Base-by-base conservation (phyloP, 2,888 invertebrate species). In the Amiota minor region DNA sequence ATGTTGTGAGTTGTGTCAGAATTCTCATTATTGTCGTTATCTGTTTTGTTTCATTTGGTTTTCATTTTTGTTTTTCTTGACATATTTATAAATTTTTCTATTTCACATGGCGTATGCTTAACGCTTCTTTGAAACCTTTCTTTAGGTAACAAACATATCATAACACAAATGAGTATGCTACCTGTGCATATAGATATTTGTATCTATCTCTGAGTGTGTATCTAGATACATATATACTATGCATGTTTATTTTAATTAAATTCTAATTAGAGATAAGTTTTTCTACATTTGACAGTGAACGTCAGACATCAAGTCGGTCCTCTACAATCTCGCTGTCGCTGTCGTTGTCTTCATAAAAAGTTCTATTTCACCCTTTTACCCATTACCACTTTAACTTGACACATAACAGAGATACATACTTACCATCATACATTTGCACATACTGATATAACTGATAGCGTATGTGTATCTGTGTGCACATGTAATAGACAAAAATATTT, bases 261-360 rank as follows among this genome's bases (percentile, higher is more conserved):
- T 88, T 88, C 87, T 87, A 88, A 87, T 88, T 88, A 86, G 80
- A 84, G 79, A 77, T 78, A 78, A 84, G 80, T 81, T 79, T 80
- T 69, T 68, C 59, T 35, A 68, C 50, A 67, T 72, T 35, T 68
- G 68, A 72, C 68, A 67, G 62, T 68, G 47, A 59, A 46, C 55
- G 67, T 16, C 72, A 61, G 16, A 9, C 20, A n/a, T 46, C 23
- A 53, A 61, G 61, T 20, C 20, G 23, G 12, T 20, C 18, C 12
- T 61, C 10, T 23, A 61, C 53, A 12, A n/a, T n/a, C 3, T 53
- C 50, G 18, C 20, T 20, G 11, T 59, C 23, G n/a, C 67, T 49
- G 14, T 49, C 35, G 35, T 35, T 35, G 35, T 35, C 35, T 35
- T 35, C 35, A 35, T 35, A 35, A 35, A 35, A 35, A 35, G 2